A percentile compares a stretch with the other conserved stretches of the same genome.
phyloP scores from a whole-genome alignment of 2,113 vertebrate species.

The Ahaetulla prasina region DNA sequence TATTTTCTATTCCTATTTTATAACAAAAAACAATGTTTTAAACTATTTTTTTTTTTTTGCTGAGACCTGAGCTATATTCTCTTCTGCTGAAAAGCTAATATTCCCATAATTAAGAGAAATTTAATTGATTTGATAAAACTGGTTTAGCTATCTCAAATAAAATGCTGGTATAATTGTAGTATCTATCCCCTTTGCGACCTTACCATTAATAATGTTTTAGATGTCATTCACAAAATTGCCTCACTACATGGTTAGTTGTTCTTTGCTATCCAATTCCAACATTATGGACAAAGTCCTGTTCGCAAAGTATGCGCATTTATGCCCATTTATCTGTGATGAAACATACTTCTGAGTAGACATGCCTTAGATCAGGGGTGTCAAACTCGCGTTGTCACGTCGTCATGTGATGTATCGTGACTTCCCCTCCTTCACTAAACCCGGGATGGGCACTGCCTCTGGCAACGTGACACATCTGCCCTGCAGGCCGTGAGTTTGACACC shows the following conservation, averaged over 20 bases:
- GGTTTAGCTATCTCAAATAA: background rate
- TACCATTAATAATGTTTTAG: background rate
- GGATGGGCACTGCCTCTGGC: too few species aligned
- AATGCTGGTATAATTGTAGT: background rate
- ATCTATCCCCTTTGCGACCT: background rate
- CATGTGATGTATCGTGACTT: too few species aligned
- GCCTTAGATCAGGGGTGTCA: background rate
- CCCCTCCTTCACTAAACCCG: too few species aligned
- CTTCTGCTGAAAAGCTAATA: background rate
- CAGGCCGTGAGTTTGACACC: too few species aligned
- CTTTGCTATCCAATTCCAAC: background rate
- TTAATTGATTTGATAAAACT: background rate
- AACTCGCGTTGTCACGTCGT: too few species aligned
- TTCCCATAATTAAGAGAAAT: background rate
- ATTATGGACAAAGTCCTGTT: background rate
- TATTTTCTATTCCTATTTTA: background rate
- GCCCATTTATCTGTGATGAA: background rate
- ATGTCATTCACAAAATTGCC: background rate
- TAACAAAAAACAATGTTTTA: background rate
- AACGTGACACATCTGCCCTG: too few species aligned
- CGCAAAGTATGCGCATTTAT: background rate
- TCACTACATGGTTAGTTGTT: background rate
- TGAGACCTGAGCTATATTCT: background rate
- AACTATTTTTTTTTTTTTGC: background rate
- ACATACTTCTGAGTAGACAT: background rate